A percentile compares a stretch with the other conserved stretches of the same genome.
Evolutionary conservation across 2,113 vertebrate genomes (phyloP).

Genomic region (Oreochromis spilurus): DNA sequence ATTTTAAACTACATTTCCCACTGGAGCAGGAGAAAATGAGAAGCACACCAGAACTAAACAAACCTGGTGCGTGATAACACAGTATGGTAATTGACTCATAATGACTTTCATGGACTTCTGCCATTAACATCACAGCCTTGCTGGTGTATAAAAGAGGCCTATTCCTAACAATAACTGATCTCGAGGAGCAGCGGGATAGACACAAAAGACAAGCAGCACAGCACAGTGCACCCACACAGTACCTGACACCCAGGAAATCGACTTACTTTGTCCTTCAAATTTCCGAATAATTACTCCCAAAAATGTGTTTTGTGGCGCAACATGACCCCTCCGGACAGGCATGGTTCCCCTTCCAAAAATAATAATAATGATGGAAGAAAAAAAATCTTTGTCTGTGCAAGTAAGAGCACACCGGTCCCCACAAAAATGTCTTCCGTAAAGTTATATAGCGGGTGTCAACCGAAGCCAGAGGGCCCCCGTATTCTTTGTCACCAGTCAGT

Average conservation of each 20-base stretch:
- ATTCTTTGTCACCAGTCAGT: slow-evolving; percentile 78
- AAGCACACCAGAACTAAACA: neutral
- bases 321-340: slow-evolving; percentile 96
- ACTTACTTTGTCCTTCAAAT: slow-evolving; percentile 99
- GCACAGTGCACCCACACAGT: neutral
- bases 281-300: slow-evolving; percentile 94
- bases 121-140: neutral
- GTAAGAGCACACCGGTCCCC: slow-evolving; percentile 32
- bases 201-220: slow-evolving; percentile 24
- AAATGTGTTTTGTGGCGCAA: slow-evolving; percentile 96
- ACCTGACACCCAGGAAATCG: slow-evolving; percentile 3
- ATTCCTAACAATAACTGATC: neutral
- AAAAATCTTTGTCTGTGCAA: slow-evolving; percentile 62
- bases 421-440: slow-evolving; percentile 62
- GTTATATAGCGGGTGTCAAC: slow-evolving; percentile 60
- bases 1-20: neutral
- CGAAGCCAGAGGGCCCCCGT: slow-evolving; percentile 73
- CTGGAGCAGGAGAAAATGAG: neutral
- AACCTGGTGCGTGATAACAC: neutral
- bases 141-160: neutral
- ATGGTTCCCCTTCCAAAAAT: slow-evolving; percentile 72
- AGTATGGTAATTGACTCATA: neutral
- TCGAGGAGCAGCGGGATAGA: neutral
- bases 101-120: neutral
- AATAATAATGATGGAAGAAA: neutral